Evolutionary conservation across 1,140 invertebrate species (phyloP).

Genomic region (Sminthurinus signatus): DNA sequence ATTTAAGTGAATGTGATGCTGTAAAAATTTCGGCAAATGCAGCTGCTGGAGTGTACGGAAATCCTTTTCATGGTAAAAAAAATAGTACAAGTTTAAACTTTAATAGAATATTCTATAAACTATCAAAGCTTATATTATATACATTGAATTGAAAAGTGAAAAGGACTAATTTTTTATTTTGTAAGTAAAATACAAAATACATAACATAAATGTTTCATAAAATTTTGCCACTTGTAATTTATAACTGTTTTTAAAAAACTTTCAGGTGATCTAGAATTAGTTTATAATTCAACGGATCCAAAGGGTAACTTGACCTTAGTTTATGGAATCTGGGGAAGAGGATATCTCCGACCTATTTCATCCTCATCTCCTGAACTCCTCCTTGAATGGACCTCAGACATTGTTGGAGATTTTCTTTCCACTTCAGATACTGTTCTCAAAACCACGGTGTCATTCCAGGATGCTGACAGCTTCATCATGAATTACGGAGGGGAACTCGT

Average conservation of each 20-base stretch:
- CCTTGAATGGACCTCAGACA: not conserved
- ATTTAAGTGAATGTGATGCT: too few relatives aligned
- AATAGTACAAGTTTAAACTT: not conserved
- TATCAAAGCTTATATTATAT: too few relatives aligned
- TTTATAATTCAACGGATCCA: not conserved
- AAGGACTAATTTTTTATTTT: not conserved
- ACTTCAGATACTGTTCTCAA: not conserved
- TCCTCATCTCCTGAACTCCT: too few relatives aligned
- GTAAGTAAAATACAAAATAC: too few relatives aligned
- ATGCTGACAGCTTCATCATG: not conserved
- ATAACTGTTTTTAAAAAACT: too few relatives aligned
- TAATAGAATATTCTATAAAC: too few relatives aligned
- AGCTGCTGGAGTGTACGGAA: not conserved
- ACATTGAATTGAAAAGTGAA: too few relatives aligned
- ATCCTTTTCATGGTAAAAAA: slow-evolving; percentile 1
- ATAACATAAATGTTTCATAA: too few relatives aligned
- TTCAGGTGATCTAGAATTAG: not conserved
- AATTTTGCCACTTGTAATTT: too few relatives aligned
- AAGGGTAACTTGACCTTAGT: not conserved
- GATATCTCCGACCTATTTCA: not conserved
- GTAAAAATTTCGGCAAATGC: not conserved
- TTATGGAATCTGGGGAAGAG: not conserved
- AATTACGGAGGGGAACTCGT: not conserved
- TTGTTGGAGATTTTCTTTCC: not conserved
- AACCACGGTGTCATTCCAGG: not conserved